Evolutionary conservation across 2,888 invertebrate genomes (phyloP).

Genomic region (Synanthedon vespiformis): DNA sequence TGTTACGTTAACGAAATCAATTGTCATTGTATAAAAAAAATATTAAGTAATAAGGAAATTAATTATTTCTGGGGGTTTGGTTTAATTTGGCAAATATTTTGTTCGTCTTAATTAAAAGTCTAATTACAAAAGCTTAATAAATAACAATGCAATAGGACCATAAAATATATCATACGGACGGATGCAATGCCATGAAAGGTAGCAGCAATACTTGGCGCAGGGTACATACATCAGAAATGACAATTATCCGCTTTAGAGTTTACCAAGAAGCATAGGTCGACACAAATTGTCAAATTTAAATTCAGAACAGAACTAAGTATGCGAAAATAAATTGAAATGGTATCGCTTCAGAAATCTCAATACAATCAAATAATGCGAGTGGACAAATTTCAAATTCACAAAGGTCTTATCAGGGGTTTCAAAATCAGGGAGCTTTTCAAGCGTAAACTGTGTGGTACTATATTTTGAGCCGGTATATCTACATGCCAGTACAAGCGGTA

Average conservation of each 20-base stretch:
- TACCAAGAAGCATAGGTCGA: constrained; percentile 67
- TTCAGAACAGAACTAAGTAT: constrained; percentile 23
- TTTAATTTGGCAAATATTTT: too few species aligned
- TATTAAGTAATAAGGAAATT: too few species aligned
- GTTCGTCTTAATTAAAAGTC: constrained; percentile 6
- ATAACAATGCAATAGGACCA: constrained; percentile 35
- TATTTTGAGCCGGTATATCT: constrained; percentile 35
- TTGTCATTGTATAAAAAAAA: too few species aligned
- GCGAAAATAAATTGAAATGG: constrained; percentile 35
- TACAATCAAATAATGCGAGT: neutral
- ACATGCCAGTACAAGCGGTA: constrained; percentile 50
- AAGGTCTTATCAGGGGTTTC: neutral
- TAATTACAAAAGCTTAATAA: constrained; percentile 52
- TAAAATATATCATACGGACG: constrained; percentile 32
- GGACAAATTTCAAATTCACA: neutral
- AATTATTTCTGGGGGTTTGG: too few species aligned
- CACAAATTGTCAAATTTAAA: constrained; percentile 15
- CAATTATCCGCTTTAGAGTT: constrained; percentile 66
- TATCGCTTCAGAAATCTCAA: constrained; percentile 7
- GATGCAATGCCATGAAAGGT: constrained; percentile 49
- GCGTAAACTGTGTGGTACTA: constrained; percentile 19
- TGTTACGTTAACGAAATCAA: too few species aligned
- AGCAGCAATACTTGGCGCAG: constrained; percentile 47
- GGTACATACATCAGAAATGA: constrained; percentile 62
- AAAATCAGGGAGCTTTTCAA: neutral